Evolutionary conservation across 2,113 vertebrate species (phyloP).

Genomic region (Myiagra hebetior): DNA sequence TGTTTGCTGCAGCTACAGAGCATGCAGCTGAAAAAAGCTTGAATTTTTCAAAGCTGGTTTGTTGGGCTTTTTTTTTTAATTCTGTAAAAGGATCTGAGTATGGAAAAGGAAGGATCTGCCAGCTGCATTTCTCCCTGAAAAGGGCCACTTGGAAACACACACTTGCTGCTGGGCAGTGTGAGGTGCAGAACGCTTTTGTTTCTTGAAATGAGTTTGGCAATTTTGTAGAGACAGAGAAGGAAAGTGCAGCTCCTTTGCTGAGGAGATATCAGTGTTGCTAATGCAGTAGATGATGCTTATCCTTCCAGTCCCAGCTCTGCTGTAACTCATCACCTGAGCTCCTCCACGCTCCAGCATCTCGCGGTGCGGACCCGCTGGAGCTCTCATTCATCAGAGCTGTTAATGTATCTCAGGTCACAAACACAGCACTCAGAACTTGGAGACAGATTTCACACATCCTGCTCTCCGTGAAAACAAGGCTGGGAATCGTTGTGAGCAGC

Average conservation of each 20-base stretch:
- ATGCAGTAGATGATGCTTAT: neutral
- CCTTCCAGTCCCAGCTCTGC: neutral
- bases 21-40: neutral
- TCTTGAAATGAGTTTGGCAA: neutral
- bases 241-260: neutral
- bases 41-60: neutral
- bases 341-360: neutral
- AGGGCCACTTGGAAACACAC: neutral
- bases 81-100: neutral
- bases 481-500: neutral
- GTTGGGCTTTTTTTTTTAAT: neutral
- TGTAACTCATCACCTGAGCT: neutral
- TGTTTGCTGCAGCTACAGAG: neutral
- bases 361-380: neutral
- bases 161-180: neutral
- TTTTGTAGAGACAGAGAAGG: neutral
- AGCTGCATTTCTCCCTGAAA: neutral
- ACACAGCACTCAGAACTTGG: neutral
- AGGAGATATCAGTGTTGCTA: neutral
- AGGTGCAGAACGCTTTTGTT: neutral
- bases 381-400: slow-evolving; percentile 24
- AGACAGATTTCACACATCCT: neutral
- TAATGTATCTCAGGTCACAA: slow-evolving; percentile 1
- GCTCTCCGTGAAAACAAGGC: neutral
- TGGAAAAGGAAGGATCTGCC: neutral